phyloP scores from a whole-genome alignment of 1,140 invertebrate genomes.

The Eriocheir sinensis region DNA sequence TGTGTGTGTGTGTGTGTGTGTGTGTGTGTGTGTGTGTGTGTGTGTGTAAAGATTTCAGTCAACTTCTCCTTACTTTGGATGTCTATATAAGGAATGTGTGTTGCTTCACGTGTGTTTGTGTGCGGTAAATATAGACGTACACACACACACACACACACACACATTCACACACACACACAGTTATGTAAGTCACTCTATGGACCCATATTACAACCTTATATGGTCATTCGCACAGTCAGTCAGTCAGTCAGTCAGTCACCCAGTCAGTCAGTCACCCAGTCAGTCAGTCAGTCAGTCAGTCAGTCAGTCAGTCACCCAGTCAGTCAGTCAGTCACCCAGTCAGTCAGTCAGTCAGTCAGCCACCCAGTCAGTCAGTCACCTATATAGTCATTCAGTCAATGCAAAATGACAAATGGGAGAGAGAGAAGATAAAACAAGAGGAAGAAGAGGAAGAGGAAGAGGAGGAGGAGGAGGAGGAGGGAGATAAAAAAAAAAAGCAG shows the following conservation, averaged over 20 bases:
- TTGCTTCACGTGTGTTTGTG: neutral
- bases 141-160: too few relatives aligned
- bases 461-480: neutral
- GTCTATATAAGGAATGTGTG: neutral
- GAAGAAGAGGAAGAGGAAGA: neutral
- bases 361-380: too few relatives aligned
- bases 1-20: too few relatives aligned
- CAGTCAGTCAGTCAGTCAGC: neutral
- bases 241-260: neutral
- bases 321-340: too few relatives aligned
- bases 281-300: too few relatives aligned
- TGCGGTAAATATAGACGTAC: neutral
- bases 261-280: too few relatives aligned
- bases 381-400: too few relatives aligned
- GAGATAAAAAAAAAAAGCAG: too few relatives aligned
- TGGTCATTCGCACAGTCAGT: too few relatives aligned
- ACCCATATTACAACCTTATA: neutral
- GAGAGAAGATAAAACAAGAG: neutral
- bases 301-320: neutral
- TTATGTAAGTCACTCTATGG: neutral
- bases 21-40: too few relatives aligned
- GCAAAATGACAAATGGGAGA: neutral
- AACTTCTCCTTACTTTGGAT: conserved; percentile 10
- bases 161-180: too few relatives aligned
- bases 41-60: conserved; percentile 13